These are phyloP conservation scores for Illadopsis cleaveri DNA, from an alignment of 2,113 vertebrate genomes.

Conservation along the genomic window DNA sequence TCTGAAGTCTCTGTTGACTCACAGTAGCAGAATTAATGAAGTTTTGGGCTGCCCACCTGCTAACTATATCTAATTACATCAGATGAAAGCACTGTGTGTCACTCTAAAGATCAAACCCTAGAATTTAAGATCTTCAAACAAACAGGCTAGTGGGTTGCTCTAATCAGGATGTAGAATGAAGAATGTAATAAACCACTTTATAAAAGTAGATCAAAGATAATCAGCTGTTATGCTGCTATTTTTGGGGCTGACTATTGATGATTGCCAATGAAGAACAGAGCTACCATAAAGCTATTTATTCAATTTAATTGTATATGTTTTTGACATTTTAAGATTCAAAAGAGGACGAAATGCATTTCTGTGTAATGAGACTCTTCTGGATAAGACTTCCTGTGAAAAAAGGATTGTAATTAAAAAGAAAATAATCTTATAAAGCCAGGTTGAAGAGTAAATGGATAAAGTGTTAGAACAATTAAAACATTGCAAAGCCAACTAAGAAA, in stretches of 20 bases:
- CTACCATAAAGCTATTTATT: neutral
- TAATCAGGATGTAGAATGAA: constrained; percentile 12
- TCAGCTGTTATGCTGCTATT: neutral
- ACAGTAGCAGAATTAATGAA: constrained; percentile 19
- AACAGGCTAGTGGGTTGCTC: neutral
- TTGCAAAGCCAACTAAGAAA: neutral
- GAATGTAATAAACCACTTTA: constrained; percentile 20
- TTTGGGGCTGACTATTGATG: neutral
- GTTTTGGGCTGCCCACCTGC: neutral
- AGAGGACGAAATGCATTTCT: neutral
- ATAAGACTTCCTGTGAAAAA: neutral
- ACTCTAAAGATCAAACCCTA: constrained; percentile 46
- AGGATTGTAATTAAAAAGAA: neutral
- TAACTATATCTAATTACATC: constrained; percentile 37
- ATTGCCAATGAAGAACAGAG: neutral
- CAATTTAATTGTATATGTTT: neutral
- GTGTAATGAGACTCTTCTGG: neutral
- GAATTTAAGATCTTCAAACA: constrained; percentile 41
- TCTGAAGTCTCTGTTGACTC: constrained; percentile 5
- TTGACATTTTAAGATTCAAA: neutral
- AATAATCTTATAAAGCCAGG: neutral
- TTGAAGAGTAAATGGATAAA: neutral
- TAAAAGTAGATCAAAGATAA: constrained; percentile 37
- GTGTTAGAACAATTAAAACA: neutral
- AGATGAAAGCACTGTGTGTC: constrained; percentile 41